Conservation (phyloP, 2,888 invertebrate genomes). For the Cantharis rufa region DNA sequence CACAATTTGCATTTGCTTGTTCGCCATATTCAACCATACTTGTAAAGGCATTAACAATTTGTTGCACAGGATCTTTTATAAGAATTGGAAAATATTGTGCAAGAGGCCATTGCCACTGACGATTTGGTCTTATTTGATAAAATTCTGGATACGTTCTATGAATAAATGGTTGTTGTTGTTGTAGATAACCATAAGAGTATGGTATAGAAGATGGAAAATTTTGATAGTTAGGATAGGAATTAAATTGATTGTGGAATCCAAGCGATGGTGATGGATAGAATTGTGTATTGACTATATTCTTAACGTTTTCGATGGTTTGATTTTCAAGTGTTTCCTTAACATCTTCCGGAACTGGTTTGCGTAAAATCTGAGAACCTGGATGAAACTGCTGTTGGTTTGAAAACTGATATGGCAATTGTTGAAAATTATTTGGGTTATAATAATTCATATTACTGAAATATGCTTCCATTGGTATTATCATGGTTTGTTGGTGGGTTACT, state of each 20-base stretch:
- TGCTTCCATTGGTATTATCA: constrained; percentile 37
- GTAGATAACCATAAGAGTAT: background rate
- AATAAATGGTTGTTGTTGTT: background rate
- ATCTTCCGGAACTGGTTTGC: background rate
- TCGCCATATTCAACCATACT: constrained; percentile 65
- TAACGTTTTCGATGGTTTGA: constrained; percentile 47
- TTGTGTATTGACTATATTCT: constrained; percentile 42
- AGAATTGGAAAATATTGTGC: constrained; percentile 61
- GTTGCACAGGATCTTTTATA: constrained; percentile 62
- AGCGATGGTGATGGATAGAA: constrained; percentile 8
- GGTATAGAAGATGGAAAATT: background rate
- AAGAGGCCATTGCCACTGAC: constrained; percentile 58
- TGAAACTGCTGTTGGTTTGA: background rate
- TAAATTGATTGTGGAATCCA: background rate
- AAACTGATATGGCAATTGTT: background rate
- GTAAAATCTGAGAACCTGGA: background rate
- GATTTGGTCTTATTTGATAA: constrained; percentile 30
- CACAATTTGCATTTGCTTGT: constrained; percentile 28
- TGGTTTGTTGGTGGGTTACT: constrained; percentile 51
- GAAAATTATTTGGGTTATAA: background rate
- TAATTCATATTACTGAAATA: background rate
- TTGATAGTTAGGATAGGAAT: background rate
- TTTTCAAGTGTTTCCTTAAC: constrained; percentile 36
- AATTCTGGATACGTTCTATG: background rate
- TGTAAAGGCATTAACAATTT: constrained; percentile 59